Evolutionary conservation across 2,888 invertebrate species (phyloP), one percentile per base, ranked within the genome.

Genomic region (Eremobia ochroleuca): DNA sequence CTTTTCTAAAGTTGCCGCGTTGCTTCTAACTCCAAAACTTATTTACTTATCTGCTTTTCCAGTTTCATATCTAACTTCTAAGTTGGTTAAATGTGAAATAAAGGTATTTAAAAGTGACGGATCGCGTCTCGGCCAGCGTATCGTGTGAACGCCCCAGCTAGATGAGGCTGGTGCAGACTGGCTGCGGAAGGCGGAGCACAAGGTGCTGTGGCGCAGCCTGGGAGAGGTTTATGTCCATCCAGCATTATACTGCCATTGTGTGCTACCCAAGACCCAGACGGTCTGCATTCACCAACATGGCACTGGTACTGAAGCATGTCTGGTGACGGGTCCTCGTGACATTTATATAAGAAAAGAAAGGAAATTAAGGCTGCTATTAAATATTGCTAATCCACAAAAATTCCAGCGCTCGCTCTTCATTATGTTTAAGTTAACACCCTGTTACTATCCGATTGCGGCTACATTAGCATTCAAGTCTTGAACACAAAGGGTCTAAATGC

Each of bases 381-480:
- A 66, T 59, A 58, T 66, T 31, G 73, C 25, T 43, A 64, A 59
- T 58, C 31, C 31, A 13, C 4, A 18, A 59, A 64, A 28, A 65
- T 40, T 70, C 15, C 37, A 43, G 40, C 65, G 49, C 59, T n/a
- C 49, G n/a, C 52, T 31, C 52, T 72, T 65, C 49, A 75, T 73
- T 62, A 86, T 66, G 9, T 73, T 43, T 34, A 34, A 49, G 66
- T 75, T 37, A 72, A 73, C 74, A 72, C 64, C 59, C 58, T 31
- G 52, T 43, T 67, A 69, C 75, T 62, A 83, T 86, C 87, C 18
- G 74, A 79, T 79, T 28, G 69, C 40, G 66, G 87, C 59, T 15
- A 61, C 84, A 84, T 84, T 86, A 84, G 74, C 55, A 84, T 84
- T 86, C 87, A 79, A 40, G 13, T 61, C 72, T 66, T 71, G 15